Percentiles rank a stretch among this genome's conserved stretches.
These are phyloP conservation scores for Chirona hameri DNA, from an alignment of 2,888 invertebrate genomes.

Conservation along the genomic window DNA sequence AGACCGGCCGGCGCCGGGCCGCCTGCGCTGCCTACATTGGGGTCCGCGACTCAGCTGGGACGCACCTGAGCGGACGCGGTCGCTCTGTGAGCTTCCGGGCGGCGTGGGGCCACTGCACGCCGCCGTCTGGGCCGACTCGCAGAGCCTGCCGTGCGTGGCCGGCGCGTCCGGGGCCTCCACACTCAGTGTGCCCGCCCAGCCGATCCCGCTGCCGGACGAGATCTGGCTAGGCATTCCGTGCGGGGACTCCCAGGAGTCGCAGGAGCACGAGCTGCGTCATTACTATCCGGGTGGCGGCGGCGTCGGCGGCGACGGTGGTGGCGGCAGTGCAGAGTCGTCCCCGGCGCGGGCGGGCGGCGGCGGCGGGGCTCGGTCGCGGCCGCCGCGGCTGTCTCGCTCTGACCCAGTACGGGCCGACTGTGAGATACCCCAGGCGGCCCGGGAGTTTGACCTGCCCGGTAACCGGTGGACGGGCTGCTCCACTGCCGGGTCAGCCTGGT, in stretches of 20 bases:
- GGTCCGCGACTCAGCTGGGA: slow-evolving; percentile 24
- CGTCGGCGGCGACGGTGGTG: background rate
- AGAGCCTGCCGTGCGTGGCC: slow-evolving; percentile 2
- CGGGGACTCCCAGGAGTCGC: background rate
- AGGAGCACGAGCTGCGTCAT: background rate
- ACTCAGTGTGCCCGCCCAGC: background rate
- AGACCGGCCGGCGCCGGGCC: slow-evolving; percentile 12
- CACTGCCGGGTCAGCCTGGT: no score
- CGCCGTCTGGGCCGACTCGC: slow-evolving; percentile 5
- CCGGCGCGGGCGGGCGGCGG: background rate
- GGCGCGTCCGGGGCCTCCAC: background rate
- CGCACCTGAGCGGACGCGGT: background rate
- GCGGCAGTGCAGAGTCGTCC: background rate
- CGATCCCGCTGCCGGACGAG: slow-evolving; percentile 24
- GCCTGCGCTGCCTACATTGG: slow-evolving; percentile 4
- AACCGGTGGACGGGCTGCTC: background rate
- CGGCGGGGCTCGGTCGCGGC: background rate
- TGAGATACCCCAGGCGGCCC: background rate
- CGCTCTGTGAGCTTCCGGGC: slow-evolving; percentile 23
- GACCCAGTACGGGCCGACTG: background rate
- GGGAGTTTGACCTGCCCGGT: background rate
- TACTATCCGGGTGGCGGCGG: background rate
- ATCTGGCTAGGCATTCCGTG: slow-evolving; percentile 24
- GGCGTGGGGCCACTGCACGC: background rate
- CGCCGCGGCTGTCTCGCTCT: background rate